These are phyloP conservation scores for Melinaea marsaeus DNA, from an alignment of 2,888 invertebrate genomes.

Conservation along the genomic window DNA sequence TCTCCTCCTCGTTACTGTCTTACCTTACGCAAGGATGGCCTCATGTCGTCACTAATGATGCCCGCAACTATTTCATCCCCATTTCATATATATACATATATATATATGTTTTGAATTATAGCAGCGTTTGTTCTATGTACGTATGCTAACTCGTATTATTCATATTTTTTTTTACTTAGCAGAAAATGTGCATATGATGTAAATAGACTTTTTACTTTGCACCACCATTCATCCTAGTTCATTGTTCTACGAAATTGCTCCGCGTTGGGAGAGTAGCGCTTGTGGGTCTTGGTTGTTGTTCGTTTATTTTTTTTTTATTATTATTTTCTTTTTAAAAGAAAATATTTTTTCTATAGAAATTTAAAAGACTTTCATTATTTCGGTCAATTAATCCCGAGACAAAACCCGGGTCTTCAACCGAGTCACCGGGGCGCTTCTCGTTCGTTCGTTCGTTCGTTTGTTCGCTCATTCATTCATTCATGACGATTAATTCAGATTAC, in stretches of 20 bases:
- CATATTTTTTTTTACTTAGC: slow-evolving; percentile 46
- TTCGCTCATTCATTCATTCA: not conserved
- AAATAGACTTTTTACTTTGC: slow-evolving; percentile 71
- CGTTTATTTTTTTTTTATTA: slow-evolving; percentile 6
- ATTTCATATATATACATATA: not conserved
- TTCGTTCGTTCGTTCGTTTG: no score
- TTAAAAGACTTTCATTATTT: slow-evolving; percentile 35
- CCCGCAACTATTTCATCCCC: slow-evolving; percentile 32
- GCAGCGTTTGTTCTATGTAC: slow-evolving; percentile 6
- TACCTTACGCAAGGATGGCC: slow-evolving; percentile 54
- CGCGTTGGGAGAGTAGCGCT: slow-evolving; percentile 62
- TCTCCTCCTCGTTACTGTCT: slow-evolving; percentile 72
- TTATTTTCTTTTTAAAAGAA: slow-evolving; percentile 13
- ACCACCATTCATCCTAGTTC: slow-evolving; percentile 66
- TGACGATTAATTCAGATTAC: slow-evolving; percentile 38
- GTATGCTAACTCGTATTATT: slow-evolving; percentile 12
- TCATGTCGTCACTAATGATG: slow-evolving; percentile 68
- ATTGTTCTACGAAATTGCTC: slow-evolving; percentile 75
- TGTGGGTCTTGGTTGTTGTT: slow-evolving; percentile 52
- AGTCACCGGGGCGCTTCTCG: no score
- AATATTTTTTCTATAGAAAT: not conserved
- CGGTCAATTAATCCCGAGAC: slow-evolving; percentile 16
- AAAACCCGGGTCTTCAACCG: not conserved
- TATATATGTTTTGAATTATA: not conserved
- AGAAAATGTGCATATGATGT: slow-evolving; percentile 67